phyloP scores from a whole-genome alignment of 2,113 vertebrate genomes.

The Steatornis caripensis region DNA sequence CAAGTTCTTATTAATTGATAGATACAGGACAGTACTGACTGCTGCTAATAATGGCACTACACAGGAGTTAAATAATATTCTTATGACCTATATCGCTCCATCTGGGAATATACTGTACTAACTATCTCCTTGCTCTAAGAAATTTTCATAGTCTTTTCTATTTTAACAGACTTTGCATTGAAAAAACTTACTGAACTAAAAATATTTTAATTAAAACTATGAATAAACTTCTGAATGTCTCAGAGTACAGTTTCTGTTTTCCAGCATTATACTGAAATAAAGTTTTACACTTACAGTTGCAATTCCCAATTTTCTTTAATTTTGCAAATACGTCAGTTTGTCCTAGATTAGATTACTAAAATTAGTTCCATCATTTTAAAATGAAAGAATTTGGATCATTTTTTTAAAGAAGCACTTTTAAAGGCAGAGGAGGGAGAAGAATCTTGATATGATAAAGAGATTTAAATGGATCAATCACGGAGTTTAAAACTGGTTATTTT shows the following conservation, averaged over 20 bases:
- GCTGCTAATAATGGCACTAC: neutral
- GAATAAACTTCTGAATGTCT: neutral
- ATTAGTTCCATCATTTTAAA: neutral
- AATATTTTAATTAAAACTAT: neutral
- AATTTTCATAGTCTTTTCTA: neutral
- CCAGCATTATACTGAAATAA: neutral
- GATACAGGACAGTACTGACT: neutral
- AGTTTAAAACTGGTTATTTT: neutral
- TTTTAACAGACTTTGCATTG: neutral
- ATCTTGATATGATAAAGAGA: neutral
- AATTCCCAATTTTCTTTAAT: neutral
- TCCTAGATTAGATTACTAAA: neutral
- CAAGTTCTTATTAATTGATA: neutral
- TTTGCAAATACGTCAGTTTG: neutral
- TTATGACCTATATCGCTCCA: neutral
- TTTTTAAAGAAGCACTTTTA: neutral
- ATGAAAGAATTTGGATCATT: neutral
- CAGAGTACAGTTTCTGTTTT: neutral
- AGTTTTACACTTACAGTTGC: neutral
- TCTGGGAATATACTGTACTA: neutral
- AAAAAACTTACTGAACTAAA: neutral
- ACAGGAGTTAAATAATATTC: neutral
- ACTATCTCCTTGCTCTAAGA: neutral
- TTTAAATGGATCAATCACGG: neutral
- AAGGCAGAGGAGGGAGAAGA: neutral